phyloP scores from a whole-genome alignment of 2,797 vertebrate species.

The Coreius guichenoti region DNA sequence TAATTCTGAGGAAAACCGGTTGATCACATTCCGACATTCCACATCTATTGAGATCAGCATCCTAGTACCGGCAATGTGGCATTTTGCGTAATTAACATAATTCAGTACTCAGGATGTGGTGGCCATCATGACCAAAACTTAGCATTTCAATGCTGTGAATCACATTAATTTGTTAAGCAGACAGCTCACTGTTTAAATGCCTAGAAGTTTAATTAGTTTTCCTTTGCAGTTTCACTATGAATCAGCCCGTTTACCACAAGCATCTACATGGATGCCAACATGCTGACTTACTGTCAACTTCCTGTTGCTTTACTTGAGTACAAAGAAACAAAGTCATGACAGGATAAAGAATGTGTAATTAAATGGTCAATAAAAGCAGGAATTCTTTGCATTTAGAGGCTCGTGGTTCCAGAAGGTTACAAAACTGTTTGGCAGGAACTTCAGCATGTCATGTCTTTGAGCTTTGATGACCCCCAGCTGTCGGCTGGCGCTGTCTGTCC shows the following conservation, averaged over 20 bases:
- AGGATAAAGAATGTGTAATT: constrained; percentile 57
- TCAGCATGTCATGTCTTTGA: constrained; percentile 14
- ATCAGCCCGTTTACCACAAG: constrained; percentile 54
- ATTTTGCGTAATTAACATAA: constrained; percentile 22
- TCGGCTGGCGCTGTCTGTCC: constrained; percentile 9
- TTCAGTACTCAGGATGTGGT: constrained; percentile 6
- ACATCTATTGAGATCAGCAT: background rate
- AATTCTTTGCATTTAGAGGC: constrained; percentile 36
- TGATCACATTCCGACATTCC: constrained; percentile 33
- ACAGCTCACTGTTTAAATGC: constrained; percentile 35
- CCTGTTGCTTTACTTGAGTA: constrained; percentile 27
- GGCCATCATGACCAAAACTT: constrained; percentile 4
- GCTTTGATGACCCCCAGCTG: constrained; percentile 55
- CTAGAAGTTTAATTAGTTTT: constrained; percentile 56
- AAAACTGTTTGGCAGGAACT: constrained; percentile 27
- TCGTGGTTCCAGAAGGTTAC: constrained; percentile 37
- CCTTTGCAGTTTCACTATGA: constrained; percentile 52
- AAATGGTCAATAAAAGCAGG: constrained; percentile 29
- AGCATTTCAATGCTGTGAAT: constrained; percentile 49
- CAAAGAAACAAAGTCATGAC: constrained; percentile 57
- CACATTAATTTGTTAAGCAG: constrained; percentile 55
- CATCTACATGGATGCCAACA: constrained; percentile 48
- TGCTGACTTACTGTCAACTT: constrained; percentile 43
- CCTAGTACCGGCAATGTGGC: constrained; percentile 13
- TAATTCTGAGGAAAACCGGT: background rate